phyloP scores from a whole-genome alignment of 1,140 invertebrate species.

The Drosophila jambulina region DNA sequence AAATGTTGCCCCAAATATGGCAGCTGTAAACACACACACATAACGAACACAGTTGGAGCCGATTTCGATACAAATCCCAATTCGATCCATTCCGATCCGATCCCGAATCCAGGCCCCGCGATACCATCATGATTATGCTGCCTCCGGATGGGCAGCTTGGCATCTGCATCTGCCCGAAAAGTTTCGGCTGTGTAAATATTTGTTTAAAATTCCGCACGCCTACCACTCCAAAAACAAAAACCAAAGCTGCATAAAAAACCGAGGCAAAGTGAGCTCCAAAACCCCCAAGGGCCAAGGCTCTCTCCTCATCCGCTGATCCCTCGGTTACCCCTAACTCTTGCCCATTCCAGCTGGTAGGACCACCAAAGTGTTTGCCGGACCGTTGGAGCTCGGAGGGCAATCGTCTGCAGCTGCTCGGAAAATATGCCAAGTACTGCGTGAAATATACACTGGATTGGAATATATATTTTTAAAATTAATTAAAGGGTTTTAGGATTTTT shows the following conservation, averaged over 20 bases:
- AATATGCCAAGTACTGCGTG: conserved; percentile 69
- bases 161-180: conserved; percentile 53
- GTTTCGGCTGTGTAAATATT: conserved; percentile 77
- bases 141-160: conserved; percentile 40
- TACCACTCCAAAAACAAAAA: conserved; percentile 34
- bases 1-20: conserved; percentile 84
- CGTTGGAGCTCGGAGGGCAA: conserved; percentile 40
- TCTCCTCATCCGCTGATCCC: conserved; percentile 11
- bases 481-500: too few species aligned
- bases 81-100: conserved; percentile 1
- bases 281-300: conserved; percentile 36
- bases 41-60: conserved; percentile 62
- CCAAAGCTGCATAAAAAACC: conserved; percentile 17
- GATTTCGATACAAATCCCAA: conserved; percentile 19
- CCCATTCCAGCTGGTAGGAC: conserved; percentile 39
- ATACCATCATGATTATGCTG: conserved; percentile 53
- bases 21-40: conserved; percentile 76
- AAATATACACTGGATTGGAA: conserved; percentile 26
- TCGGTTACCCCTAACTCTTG: conserved; percentile 14
- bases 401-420: conserved; percentile 57
- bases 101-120: conserved; percentile 28
- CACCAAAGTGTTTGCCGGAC: conserved; percentile 64
- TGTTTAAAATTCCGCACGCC: conserved; percentile 80
- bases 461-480: conserved; percentile 4
- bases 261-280: conserved; percentile 24